A percentile compares a stretch with the other conserved stretches of the same genome.
Evolutionary conservation across 2,797 vertebrate species (phyloP).

Genomic region (Hafferia zeledoni): DNA sequence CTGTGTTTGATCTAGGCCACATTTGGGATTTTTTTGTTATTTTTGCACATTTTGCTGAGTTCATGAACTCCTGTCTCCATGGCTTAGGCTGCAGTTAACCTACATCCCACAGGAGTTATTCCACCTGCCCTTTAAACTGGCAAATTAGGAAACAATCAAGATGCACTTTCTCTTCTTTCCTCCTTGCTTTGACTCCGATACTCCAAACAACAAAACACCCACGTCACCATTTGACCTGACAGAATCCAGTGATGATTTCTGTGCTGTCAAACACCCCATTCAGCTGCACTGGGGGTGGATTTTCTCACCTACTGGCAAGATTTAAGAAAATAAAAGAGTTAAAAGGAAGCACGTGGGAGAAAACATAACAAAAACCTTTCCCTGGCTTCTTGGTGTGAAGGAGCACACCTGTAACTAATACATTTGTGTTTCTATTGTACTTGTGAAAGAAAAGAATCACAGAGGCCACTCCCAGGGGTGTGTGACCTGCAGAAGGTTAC

Average conservation of each 20-base stretch:
- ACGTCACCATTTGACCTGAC: accelerated
- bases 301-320: neutral
- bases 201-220: neutral
- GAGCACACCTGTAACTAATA: neutral
- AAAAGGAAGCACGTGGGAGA: neutral
- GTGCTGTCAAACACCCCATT: neutral
- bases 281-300: neutral
- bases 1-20: neutral
- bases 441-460: neutral
- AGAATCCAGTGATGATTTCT: neutral
- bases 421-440: neutral
- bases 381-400: neutral
- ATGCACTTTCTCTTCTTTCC: neutral
- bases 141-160: neutral
- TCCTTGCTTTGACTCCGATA: neutral
- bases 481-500: neutral
- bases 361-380: neutral
- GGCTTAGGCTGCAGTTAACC: neutral
- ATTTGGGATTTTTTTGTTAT: neutral
- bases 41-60: neutral
- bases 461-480: neutral
- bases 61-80: neutral
- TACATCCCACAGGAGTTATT: neutral
- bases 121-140: neutral
- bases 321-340: neutral